A percentile compares a stretch with the other conserved stretches of the same genome.
These are phyloP conservation scores for Ericerus pela DNA, from an alignment of 1,140 invertebrate species.

Conservation along the genomic window DNA sequence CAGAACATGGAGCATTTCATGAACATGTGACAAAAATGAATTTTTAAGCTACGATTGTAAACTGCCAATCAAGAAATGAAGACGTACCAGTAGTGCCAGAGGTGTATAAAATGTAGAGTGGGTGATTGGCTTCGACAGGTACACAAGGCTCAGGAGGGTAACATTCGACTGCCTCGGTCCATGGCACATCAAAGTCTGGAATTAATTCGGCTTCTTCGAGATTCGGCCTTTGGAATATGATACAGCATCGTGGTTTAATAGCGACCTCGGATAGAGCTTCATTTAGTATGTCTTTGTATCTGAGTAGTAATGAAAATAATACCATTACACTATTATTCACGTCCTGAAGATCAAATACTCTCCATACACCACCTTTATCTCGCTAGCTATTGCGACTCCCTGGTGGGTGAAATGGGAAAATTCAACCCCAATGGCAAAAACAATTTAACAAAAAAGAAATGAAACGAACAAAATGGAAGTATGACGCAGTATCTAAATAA, in stretches of 20 bases:
- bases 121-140: slow-evolving; percentile 71
- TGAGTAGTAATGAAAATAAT: no score
- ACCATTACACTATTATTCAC: no score
- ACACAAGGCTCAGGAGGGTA: slow-evolving; percentile 60
- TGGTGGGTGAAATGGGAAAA: no score
- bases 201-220: slow-evolving; percentile 46
- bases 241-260: slow-evolving; percentile 53
- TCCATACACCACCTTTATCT: no score
- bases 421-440: no score
- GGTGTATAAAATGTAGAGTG: slow-evolving; percentile 84
- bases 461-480: no score
- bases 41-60: neutral
- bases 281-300: slow-evolving; percentile 78
- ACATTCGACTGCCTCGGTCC: slow-evolving; percentile 51
- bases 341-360: no score
- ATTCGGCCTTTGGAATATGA: slow-evolving; percentile 61
- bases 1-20: no score
- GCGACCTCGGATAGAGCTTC: slow-evolving; percentile 57
- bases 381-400: no score
- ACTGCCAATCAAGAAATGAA: neutral
- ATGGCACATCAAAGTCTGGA: slow-evolving; percentile 49
- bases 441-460: no score
- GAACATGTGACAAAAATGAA: no score
- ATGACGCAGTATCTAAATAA: no score
- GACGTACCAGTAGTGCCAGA: slow-evolving; percentile 66